These are phyloP conservation scores for Drosophila repletoides DNA, from an alignment of 1,140 invertebrate species.

Conservation along the genomic window DNA sequence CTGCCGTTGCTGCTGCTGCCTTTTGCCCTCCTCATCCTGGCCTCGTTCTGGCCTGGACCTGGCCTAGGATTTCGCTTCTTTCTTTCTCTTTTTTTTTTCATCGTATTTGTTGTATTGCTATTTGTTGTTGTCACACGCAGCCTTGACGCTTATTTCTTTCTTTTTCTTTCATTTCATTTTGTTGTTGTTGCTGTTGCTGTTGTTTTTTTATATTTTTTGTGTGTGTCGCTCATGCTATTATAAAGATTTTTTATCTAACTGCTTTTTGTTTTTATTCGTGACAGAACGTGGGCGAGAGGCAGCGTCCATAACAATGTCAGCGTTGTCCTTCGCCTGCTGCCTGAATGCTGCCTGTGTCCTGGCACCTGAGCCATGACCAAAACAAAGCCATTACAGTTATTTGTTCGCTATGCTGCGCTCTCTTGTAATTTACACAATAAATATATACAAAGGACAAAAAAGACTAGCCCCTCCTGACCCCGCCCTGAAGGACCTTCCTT, in stretches of 20 bases:
- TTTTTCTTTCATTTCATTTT: neutral
- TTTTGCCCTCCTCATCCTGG: no score
- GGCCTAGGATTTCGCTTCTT: no score
- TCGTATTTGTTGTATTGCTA: slow-evolving; percentile 19
- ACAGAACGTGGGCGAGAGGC: slow-evolving; percentile 5
- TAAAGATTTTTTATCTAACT: slow-evolving; percentile 77
- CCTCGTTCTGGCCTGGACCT: no score
- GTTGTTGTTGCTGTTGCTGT: slow-evolving; percentile 7
- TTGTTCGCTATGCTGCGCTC: slow-evolving; percentile 73
- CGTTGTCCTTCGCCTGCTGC: slow-evolving; percentile 53
- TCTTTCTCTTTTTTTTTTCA: neutral
- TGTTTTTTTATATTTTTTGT: slow-evolving; percentile 1
- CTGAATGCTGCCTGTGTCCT: slow-evolving; percentile 51
- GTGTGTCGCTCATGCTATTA: slow-evolving; percentile 50
- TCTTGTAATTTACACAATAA: slow-evolving; percentile 77
- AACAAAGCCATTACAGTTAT: slow-evolving; percentile 79
- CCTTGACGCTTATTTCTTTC: slow-evolving; percentile 58
- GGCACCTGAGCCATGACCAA: slow-evolving; percentile 74
- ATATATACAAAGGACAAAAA: slow-evolving; percentile 73
- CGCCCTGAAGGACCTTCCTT: neutral
- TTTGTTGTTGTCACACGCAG: slow-evolving; percentile 63
- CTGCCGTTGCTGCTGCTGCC: neutral
- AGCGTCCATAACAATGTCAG: slow-evolving; percentile 53
- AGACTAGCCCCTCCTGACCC: slow-evolving; percentile 5
- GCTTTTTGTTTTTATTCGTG: slow-evolving; percentile 63